Evolutionary conservation across 35 echinoderm and acorn worm species (phyloP).

Genomic region (Heliocidaris tuberculata): DNA sequence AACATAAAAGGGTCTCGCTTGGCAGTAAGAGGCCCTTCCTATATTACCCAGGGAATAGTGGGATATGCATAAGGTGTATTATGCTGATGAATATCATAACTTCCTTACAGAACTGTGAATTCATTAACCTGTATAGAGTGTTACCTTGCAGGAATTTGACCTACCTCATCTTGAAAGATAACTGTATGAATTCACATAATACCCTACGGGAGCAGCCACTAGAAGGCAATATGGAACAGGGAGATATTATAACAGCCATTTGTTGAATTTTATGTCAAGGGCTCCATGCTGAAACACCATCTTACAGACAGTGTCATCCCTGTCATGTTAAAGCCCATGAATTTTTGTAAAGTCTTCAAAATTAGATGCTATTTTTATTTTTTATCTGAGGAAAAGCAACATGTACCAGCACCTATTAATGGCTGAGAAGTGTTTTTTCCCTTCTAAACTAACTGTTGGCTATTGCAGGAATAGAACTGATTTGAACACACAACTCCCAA

Average conservation of each 20-base stretch:
- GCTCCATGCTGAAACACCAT: background rate
- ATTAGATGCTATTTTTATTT: no score
- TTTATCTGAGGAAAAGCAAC: no score
- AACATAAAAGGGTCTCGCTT: background rate
- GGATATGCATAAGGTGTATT: background rate
- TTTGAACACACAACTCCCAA: no score
- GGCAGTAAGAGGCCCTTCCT: background rate
- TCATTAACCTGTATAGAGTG: constrained; percentile 2
- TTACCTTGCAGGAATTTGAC: background rate
- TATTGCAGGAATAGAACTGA: no score
- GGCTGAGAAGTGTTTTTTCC: no score
- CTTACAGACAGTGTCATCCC: background rate
- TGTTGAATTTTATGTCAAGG: background rate
- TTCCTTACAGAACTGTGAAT: background rate
- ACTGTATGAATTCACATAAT: background rate
- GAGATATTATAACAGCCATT: background rate
- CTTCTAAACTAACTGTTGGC: no score
- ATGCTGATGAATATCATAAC: background rate
- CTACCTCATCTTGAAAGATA: constrained; percentile 2
- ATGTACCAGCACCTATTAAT: no score
- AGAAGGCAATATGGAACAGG: background rate
- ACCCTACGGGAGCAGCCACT: background rate
- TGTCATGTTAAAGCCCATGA: background rate
- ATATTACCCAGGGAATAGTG: background rate
- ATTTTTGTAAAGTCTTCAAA: background rate